Evolutionary conservation across 2,888 invertebrate species (phyloP).

Genomic region (Junonia oenone): DNA sequence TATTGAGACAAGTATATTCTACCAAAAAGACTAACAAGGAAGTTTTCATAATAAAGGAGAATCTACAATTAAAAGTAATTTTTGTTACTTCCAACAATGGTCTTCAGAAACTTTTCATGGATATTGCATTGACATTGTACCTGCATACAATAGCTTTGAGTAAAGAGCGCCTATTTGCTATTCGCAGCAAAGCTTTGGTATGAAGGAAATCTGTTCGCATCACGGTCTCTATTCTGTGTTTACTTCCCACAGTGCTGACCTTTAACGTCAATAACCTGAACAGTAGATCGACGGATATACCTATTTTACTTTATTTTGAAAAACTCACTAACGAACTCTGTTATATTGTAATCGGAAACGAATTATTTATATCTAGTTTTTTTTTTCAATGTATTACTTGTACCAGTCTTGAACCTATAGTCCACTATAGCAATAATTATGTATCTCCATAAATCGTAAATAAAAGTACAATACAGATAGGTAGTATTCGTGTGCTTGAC

Average conservation of each 20-base stretch:
- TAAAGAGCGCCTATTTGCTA: conserved; percentile 11
- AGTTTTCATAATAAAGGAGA: too few relatives aligned
- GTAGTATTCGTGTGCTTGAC: too few relatives aligned
- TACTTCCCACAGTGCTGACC: conserved; percentile 22
- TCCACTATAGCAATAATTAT: too few relatives aligned
- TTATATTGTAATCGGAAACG: neutral
- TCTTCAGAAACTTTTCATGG: neutral
- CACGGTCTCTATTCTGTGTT: conserved; percentile 16
- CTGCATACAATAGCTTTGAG: neutral
- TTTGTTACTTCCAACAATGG: too few relatives aligned
- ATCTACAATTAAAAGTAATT: too few relatives aligned
- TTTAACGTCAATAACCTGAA: conserved; percentile 21
- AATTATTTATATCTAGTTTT: neutral
- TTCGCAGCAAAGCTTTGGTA: conserved; percentile 17
- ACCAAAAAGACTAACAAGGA: too few relatives aligned
- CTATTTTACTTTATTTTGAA: neutral
- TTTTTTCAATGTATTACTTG: too few relatives aligned
- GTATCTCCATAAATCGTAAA: too few relatives aligned
- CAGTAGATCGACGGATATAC: conserved; percentile 5
- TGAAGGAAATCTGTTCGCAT: conserved; percentile 19
- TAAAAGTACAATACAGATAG: too few relatives aligned
- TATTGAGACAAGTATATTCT: too few relatives aligned
- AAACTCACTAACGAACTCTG: neutral
- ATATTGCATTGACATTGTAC: neutral
- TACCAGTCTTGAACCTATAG: too few relatives aligned